Conservation (phyloP, 1,140 invertebrate genomes). For the Drosophila pandora region DNA sequence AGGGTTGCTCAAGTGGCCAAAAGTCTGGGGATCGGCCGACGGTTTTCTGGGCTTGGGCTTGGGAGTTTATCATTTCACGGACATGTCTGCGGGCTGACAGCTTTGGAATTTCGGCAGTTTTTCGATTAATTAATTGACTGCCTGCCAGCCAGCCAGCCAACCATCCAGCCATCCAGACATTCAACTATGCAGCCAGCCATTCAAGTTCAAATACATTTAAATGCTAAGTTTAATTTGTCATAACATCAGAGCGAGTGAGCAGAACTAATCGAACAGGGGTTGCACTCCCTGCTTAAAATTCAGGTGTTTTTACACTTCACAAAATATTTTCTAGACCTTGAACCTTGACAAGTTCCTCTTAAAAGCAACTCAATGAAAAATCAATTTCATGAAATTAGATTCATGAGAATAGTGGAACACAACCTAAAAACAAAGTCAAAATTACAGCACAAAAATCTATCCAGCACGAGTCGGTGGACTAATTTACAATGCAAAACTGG, state of each 20-base stretch:
- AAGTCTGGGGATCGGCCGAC: conserved; percentile 47
- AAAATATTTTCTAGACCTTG: not conserved
- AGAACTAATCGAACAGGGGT: conserved; percentile 1
- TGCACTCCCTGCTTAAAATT: not conserved
- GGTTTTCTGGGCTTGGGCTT: conserved; percentile 42
- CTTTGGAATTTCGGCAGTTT: conserved; percentile 62
- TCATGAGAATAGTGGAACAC: not conserved
- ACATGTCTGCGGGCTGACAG: conserved; percentile 67
- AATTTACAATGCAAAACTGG: conserved; percentile 48
- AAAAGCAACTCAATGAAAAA: too few species aligned
- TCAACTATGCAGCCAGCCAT: conserved; percentile 14
- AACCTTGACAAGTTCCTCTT: too few species aligned
- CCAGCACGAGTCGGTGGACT: not conserved
- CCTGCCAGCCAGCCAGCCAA: not conserved
- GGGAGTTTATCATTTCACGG: conserved; percentile 66
- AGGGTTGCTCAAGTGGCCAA: conserved; percentile 56
- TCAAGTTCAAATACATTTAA: conserved; percentile 42
- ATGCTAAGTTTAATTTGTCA: conserved; percentile 26
- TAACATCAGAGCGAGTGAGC: conserved; percentile 6
- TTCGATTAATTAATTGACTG: conserved; percentile 62
- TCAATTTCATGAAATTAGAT: too few species aligned
- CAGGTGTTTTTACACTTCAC: not conserved
- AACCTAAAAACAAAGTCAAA: not conserved
- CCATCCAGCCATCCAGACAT: not conserved
- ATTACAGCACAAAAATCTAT: not conserved